Conservation (phyloP, 2,797 vertebrate genomes). For the Ispidina picta region DNA sequence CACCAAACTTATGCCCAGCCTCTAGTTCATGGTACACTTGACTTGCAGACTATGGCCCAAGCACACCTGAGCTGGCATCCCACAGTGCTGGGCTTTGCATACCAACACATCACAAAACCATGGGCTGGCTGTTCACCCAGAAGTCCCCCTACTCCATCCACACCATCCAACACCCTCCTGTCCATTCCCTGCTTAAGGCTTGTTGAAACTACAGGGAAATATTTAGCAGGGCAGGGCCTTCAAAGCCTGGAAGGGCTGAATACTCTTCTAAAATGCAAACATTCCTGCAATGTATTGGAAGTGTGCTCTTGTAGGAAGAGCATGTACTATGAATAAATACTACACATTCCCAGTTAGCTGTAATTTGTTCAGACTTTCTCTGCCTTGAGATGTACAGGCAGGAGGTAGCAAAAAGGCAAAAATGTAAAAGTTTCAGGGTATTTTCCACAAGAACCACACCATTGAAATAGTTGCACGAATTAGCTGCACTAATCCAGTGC, state of each 20-base stretch:
- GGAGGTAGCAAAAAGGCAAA: neutral
- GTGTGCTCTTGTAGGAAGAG: neutral
- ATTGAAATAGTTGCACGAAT: neutral
- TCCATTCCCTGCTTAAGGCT: neutral
- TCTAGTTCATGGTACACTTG: neutral
- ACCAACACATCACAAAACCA: neutral
- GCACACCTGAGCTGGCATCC: neutral
- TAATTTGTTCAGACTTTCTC: neutral
- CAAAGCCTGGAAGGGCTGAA: neutral
- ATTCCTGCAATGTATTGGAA: neutral
- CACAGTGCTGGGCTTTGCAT: neutral
- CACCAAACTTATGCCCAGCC: neutral
- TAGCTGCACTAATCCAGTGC: neutral
- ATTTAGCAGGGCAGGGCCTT: neutral
- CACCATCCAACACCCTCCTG: neutral
- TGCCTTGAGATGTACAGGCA: neutral
- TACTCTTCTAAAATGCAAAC: neutral
- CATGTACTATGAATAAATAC: neutral
- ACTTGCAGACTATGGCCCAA: neutral
- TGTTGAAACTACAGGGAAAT: neutral
- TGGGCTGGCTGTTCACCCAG: neutral
- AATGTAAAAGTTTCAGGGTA: neutral
- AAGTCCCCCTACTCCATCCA: neutral
- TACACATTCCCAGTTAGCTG: neutral
- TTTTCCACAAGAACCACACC: neutral